phyloP scores from a whole-genome alignment of 2,113 vertebrate species.

The Ageneiosus marmoratus region DNA sequence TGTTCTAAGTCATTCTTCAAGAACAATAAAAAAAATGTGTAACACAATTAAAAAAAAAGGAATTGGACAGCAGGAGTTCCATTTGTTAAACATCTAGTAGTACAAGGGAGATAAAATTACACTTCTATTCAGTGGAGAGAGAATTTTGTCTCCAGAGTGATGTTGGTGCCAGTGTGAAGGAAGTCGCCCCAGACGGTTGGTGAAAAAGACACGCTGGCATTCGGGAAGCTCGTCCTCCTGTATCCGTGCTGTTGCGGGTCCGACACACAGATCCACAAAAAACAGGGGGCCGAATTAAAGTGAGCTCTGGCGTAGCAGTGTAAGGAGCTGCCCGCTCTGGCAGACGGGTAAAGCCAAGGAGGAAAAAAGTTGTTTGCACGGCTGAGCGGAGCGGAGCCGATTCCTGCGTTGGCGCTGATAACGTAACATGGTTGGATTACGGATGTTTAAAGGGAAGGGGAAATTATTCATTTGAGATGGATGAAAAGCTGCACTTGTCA shows the following conservation, averaged over 20 bases:
- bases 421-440: conserved; percentile 80
- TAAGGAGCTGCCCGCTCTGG: conserved; percentile 56
- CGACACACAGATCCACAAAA: conserved; percentile 77
- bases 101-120: conserved; percentile 43
- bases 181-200: conserved; percentile 69
- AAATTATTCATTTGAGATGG: conserved; percentile 81
- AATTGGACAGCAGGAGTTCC: conserved; percentile 25
- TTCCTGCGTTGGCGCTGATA: conserved; percentile 78
- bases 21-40: background rate
- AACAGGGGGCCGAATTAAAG: conserved; percentile 22
- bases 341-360: conserved; percentile 68
- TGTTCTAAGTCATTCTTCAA: background rate
- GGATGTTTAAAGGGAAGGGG: conserved; percentile 78
- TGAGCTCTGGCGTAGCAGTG: conserved; percentile 7
- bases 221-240: conserved; percentile 72
- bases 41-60: background rate
- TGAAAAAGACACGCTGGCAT: conserved; percentile 74
- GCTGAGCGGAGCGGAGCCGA: conserved; percentile 66
- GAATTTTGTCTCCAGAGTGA: conserved; percentile 62
- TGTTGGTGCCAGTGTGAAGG: conserved; percentile 68
- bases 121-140: conserved; percentile 44
- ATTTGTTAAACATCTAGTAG: conserved; percentile 35
- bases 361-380: conserved; percentile 68
- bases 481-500: conserved; percentile 80
- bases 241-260: conserved; percentile 73